Base-by-base conservation (phyloP, 1,140 invertebrate species). In the Drosophila seguyi region DNA sequence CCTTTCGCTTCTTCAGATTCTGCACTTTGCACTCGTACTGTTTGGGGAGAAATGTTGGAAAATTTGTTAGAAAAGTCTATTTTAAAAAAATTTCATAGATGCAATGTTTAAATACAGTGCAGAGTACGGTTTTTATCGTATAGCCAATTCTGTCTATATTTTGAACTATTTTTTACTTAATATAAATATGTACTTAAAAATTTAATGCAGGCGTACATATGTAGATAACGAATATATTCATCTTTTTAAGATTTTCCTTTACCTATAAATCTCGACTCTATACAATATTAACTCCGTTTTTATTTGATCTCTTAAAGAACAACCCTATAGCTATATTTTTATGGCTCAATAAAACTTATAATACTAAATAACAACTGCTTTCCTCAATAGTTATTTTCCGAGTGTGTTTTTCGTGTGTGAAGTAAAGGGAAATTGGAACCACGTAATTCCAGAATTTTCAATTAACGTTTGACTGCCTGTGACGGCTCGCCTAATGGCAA, bases 1-100 rank as follows among this genome's bases (percentile, higher is more conserved):
- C 98, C 95, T 99, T 99, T 92, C 97, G 97, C 93, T 99, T 99
- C 94, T 99, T 99, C 81, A 98, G 97, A 41, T 97, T 97, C 93
- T 98, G 98, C 76, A 98, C 96, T 95, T 99, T 99, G 95, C 99
- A 99, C 94, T 99, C 99, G 93, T 98, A 99, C 98, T 99, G 95
- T 13, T 92, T 91, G 92, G 81, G 29, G 68, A 25, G 27, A 34
- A 11, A 1, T 5, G 45, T 3, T 1, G 14, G 6, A 16, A 38
- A 25, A 16, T 36, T 2, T 1, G 1, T 53, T 53, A 57, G 27
- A 20, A 39, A 45, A 11, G 18, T 25, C 3, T 18, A 27, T n/a
- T n/a, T n/a, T 11, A 42, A 4, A 6, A 20, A 34, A 34, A 8
- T 8, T 0, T 14, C 2, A 45, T 41, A 34, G 1, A 2, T 27